phyloP scores from a whole-genome alignment of 2,113 vertebrate species.

The Sminthopsis crassicaudata region DNA sequence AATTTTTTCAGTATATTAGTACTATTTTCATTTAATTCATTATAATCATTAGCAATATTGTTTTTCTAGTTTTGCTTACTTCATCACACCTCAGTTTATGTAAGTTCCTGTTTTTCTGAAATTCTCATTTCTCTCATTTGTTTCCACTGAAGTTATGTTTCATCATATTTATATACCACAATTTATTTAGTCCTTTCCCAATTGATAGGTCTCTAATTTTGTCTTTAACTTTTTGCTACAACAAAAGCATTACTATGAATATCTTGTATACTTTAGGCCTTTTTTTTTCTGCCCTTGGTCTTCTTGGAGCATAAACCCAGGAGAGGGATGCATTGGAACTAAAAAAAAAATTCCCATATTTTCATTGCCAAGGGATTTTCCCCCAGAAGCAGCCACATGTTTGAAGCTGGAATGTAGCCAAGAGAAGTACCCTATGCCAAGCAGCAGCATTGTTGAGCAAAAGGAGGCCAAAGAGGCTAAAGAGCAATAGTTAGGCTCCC shows the following conservation, averaged over 20 bases:
- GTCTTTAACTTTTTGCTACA: not conserved
- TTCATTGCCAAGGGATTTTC: slow-evolving; percentile 30
- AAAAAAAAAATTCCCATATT: slow-evolving; percentile 17
- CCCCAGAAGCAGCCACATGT: not conserved
- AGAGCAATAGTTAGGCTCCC: not conserved
- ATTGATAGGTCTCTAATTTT: not conserved
- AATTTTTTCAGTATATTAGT: not conserved
- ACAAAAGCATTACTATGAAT: not conserved
- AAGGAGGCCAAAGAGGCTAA: not conserved
- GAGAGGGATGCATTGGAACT: not conserved
- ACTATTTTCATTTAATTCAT: not conserved
- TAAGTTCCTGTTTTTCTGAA: not conserved
- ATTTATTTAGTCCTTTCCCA: not conserved
- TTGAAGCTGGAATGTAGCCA: not conserved
- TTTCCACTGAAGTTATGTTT: not conserved
- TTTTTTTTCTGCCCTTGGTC: not conserved
- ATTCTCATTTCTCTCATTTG: not conserved
- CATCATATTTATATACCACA: not conserved
- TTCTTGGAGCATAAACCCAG: not conserved
- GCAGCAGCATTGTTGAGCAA: not conserved
- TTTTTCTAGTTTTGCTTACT: not conserved
- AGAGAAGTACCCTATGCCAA: not conserved
- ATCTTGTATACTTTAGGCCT: not conserved
- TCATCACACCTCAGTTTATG: not conserved
- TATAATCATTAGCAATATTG: not conserved